Conservation (phyloP, 92 coral and sea anemone species). For the Porites cylindrica region DNA sequence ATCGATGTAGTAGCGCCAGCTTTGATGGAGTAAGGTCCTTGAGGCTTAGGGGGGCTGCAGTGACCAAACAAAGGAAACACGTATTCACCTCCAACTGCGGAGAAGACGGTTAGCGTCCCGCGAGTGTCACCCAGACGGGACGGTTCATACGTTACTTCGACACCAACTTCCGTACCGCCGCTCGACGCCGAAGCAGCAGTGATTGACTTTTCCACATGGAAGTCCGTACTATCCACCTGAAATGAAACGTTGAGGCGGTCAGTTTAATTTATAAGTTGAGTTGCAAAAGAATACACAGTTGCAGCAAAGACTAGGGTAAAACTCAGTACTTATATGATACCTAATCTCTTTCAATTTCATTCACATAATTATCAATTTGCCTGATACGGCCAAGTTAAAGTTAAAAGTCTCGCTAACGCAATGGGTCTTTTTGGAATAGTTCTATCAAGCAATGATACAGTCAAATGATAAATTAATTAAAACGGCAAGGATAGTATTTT, state of each 20-base stretch:
- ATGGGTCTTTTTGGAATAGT: too few species aligned
- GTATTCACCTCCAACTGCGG: conserved; percentile 94
- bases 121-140: conserved; percentile 96
- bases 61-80: conserved; percentile 95
- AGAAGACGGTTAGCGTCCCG: conserved; percentile 79
- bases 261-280: background rate
- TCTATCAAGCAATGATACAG: too few species aligned
- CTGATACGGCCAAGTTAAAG: too few species aligned
- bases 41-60: conserved; percentile 96
- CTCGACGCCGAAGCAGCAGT: conserved; percentile 99
- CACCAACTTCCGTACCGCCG: conserved; percentile 98
- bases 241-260: conserved; percentile 6
- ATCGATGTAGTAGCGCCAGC: conserved; percentile 89
- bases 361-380: too few species aligned
- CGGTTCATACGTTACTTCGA: conserved; percentile 97
- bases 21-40: conserved; percentile 97
- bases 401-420: too few species aligned
- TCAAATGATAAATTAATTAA: too few species aligned
- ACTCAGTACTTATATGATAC: too few species aligned
- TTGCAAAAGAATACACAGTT: background rate
- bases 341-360: too few species aligned
- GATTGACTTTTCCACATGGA: conserved; percentile 95
- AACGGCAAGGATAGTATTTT: background rate
- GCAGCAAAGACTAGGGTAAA: too few species aligned
- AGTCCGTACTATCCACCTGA: conserved; percentile 94